phyloP scores from a whole-genome alignment of 2,113 vertebrate species.

The Tichodroma muraria region DNA sequence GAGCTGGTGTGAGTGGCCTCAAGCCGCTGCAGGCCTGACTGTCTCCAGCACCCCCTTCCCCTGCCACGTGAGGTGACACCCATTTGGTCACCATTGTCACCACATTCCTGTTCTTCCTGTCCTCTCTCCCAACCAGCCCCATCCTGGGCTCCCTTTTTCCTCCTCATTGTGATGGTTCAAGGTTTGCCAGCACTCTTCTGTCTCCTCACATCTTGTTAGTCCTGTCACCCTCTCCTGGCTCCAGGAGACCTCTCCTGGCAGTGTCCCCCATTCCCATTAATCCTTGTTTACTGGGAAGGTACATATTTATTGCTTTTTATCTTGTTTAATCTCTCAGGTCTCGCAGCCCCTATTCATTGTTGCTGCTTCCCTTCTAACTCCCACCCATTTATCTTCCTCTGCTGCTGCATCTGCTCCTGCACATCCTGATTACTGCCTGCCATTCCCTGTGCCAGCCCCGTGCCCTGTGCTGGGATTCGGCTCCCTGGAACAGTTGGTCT shows the following conservation, averaged over 20 bases:
- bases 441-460: not conserved
- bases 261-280: not conserved
- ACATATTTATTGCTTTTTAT: constrained; percentile 47
- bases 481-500: not conserved
- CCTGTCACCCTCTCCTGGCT: not conserved
- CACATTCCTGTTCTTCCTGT: not conserved
- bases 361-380: not conserved
- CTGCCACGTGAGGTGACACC: not conserved
- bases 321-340: constrained; percentile 28
- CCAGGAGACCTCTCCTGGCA: not conserved
- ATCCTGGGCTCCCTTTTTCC: not conserved
- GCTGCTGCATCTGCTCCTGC: not conserved
- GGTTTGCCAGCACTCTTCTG: not conserved
- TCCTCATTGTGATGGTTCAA: not conserved
- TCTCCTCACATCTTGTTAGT: not conserved
- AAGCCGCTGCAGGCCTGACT: not conserved
- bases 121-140: not conserved
- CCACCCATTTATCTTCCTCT: constrained; percentile 36
- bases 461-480: not conserved
- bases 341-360: not conserved
- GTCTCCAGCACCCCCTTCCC: not conserved
- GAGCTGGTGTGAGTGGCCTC: not conserved
- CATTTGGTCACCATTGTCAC: not conserved
- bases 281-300: constrained; percentile 23
- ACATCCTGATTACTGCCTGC: constrained; percentile 13